Evolutionary conservation across 2,797 vertebrate genomes (phyloP), one percentile per base, ranked within the genome.

Genomic region (Lagorchestes hirsutus): DNA sequence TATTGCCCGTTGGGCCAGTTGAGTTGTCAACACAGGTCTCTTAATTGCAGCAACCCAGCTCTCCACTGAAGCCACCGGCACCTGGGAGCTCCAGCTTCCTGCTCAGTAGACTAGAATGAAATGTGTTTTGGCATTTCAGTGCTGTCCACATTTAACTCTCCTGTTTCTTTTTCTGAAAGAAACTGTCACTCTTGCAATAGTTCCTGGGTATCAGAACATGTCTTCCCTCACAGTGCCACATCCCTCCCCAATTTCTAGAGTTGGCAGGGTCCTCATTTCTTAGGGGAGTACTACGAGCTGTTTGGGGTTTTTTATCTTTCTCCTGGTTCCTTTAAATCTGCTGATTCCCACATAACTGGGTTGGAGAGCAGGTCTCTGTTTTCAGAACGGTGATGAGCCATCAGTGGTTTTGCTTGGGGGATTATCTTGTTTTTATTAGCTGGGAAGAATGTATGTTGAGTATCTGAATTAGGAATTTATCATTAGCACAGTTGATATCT

Each of bases 21-120:
- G 94, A 96, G 95, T 93, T 98, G 98, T 97, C 97, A 97, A 95
- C 94, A 97, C 97, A 97, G 96, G 74, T 91, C 97, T 97, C 59
- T 4, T 96, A 96, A 98, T 97, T 98, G 98, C 97, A 98, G 97
- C 97, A 97, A 98, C 97, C 97, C 97, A 14, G 96, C 96, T 96
- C 95, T 96, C 97, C 97, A 96, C 98, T 98, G 98, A 98, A 98
- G 98, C 98, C 98, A 98, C 97, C 98, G 98, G 97, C 57, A 98
- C 98, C 98, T 98, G 94, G 98, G 98, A 98, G 97, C 98, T 97
- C 97, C 96, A 96, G 97, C 98, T 98, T 98, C 97, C 97, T 97
- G 74, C 97, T 98, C 97, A 94, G 97, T 97, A 98, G 98, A 97
- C 98, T 97, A 98, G 98, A 98, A 97, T 93, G 93, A 97, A 96